Percentiles rank a stretch among this genome's conserved stretches.
phyloP scores from a whole-genome alignment of 2,113 vertebrate species.

The Pimephales promelas region DNA sequence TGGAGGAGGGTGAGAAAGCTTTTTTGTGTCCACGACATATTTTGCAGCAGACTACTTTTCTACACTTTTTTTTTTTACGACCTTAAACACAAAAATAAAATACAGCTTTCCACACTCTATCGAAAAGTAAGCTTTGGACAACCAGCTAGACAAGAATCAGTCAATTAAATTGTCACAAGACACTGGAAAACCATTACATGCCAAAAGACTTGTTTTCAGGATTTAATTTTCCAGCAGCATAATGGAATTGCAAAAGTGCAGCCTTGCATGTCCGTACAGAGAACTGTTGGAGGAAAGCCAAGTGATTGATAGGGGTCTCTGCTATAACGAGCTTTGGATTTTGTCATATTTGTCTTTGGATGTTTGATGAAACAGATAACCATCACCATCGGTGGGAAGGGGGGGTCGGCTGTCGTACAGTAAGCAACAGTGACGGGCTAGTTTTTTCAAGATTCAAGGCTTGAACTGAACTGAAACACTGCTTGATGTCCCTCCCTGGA shows the following conservation, averaged over 20 bases:
- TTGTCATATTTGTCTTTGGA: constrained; percentile 71
- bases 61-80: constrained; percentile 64
- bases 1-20: constrained; percentile 73
- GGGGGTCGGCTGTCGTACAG: constrained; percentile 32
- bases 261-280: constrained; percentile 76
- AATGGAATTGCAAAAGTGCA: constrained; percentile 80
- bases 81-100: constrained; percentile 70
- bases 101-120: constrained; percentile 75
- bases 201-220: constrained; percentile 74
- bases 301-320: constrained; percentile 63
- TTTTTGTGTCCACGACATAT: constrained; percentile 74
- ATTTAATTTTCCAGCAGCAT: constrained; percentile 80
- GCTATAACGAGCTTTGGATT: constrained; percentile 70
- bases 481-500: constrained; percentile 66
- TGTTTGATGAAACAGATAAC: constrained; percentile 68
- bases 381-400: constrained; percentile 45
- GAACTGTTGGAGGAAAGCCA: constrained; percentile 73
- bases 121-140: constrained; percentile 80
- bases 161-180: constrained; percentile 77
- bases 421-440: constrained; percentile 30
- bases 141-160: constrained; percentile 79
- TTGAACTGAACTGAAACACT: constrained; percentile 64
- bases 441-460: constrained; percentile 58
- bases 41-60: constrained; percentile 76
- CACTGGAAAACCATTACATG: constrained; percentile 79